phyloP scores from a whole-genome alignment of 2,888 invertebrate species.

The Amblyjoppa fuscipennis region DNA sequence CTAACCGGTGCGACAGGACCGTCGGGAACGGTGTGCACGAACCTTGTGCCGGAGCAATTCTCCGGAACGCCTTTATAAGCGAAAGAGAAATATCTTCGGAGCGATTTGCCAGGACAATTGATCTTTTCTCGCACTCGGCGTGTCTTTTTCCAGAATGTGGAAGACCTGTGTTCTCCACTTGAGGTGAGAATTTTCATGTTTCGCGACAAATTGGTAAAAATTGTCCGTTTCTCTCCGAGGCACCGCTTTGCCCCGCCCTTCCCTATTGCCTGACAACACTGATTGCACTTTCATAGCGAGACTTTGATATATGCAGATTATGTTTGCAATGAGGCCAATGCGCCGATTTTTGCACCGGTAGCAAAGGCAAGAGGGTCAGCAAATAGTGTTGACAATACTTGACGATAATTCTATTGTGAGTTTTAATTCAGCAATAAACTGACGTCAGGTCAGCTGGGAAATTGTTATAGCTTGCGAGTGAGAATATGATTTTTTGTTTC shows the following conservation, averaged over 20 bases:
- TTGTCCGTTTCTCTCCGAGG: background rate
- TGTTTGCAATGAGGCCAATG: background rate
- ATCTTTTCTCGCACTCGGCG: conserved; percentile 1
- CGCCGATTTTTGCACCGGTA: background rate
- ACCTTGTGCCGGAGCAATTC: conserved; percentile 68
- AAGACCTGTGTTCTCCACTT: background rate
- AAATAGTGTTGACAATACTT: background rate
- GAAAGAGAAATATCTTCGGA: conserved; percentile 67
- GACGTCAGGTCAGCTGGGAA: background rate
- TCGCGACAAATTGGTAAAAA: background rate
- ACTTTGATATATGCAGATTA: background rate
- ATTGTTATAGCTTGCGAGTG: background rate
- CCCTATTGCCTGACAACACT: background rate
- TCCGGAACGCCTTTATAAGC: conserved; percentile 72
- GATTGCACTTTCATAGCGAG: background rate
- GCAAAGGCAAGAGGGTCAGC: background rate
- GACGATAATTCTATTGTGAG: background rate
- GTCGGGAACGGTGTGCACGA: background rate
- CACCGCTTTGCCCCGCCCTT: background rate
- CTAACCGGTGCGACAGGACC: conserved; percentile 37
- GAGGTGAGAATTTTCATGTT: background rate
- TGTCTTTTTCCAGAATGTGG: background rate
- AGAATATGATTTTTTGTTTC: background rate
- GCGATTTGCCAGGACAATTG: conserved; percentile 65
- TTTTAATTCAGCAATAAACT: background rate